These are phyloP conservation scores for Diabrotica undecimpunctata DNA, from an alignment of 1,140 invertebrate genomes.

Conservation along the genomic window DNA sequence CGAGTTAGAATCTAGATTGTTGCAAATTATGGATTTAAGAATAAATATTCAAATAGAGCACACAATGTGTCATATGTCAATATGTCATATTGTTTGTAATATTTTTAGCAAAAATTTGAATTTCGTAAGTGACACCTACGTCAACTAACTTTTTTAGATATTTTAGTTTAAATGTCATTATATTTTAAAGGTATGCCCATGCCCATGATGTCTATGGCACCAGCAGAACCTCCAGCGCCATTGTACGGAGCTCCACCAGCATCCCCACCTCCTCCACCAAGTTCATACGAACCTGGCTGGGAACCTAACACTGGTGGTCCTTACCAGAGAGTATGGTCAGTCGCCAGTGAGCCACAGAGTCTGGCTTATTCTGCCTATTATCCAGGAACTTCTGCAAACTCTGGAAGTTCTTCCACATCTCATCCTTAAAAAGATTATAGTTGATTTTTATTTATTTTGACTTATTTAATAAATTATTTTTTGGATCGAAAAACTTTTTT, in stretches of 20 bases:
- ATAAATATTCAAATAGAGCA: too few relatives aligned
- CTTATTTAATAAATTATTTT: constrained; percentile 15
- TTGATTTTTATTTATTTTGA: constrained; percentile 6
- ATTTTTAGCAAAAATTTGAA: too few relatives aligned
- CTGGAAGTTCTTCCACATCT: constrained; percentile 31
- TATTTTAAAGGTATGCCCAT: constrained; percentile 61
- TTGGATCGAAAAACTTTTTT: too few relatives aligned
- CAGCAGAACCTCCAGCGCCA: constrained; percentile 51
- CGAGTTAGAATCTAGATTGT: too few relatives aligned
- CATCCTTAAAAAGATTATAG: constrained; percentile 18
- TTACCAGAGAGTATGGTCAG: constrained; percentile 70
- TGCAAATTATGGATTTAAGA: too few relatives aligned
- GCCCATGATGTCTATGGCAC: constrained; percentile 58
- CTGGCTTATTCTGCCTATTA: constrained; percentile 77
- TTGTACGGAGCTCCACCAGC: constrained; percentile 58
- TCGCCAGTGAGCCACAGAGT: constrained; percentile 55
- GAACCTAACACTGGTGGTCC: constrained; percentile 65
- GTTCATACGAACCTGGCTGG: constrained; percentile 66
- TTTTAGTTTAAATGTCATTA: too few relatives aligned
- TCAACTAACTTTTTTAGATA: too few relatives aligned
- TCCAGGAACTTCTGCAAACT: constrained; percentile 50
- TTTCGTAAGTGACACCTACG: too few relatives aligned
- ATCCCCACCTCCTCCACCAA: constrained; percentile 57
- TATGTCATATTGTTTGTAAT: too few relatives aligned
- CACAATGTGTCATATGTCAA: too few relatives aligned